These are phyloP conservation scores for Myotis yumanensis DNA, from an alignment of 2,113 vertebrate species.

Conservation along the genomic window DNA sequence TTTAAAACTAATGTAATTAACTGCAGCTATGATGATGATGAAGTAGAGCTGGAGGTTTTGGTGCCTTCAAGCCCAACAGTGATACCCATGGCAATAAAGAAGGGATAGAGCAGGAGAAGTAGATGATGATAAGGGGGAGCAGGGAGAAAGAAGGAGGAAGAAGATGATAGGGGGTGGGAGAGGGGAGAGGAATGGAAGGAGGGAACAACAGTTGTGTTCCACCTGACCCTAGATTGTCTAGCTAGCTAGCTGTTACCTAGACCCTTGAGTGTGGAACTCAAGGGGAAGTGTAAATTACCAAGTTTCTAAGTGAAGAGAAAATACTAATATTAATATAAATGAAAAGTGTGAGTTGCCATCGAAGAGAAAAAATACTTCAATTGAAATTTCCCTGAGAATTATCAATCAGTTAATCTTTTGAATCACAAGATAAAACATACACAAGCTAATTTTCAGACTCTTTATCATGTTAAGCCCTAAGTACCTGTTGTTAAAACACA, in stretches of 20 bases:
- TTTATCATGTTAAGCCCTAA: background rate
- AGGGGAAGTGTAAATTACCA: background rate
- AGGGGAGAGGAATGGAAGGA: accelerated
- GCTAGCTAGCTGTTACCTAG: background rate
- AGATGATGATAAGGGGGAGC: too few species aligned
- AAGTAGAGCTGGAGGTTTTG: accelerated
- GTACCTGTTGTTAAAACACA: background rate
- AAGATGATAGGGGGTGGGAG: background rate
- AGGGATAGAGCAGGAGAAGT: background rate
- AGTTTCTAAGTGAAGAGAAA: background rate
- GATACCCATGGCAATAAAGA: background rate
- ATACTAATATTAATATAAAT: background rate
- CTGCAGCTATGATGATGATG: too few species aligned
- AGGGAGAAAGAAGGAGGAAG: too few species aligned
- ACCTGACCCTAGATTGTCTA: background rate
- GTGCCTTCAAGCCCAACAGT: background rate
- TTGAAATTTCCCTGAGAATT: background rate
- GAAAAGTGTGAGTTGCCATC: background rate
- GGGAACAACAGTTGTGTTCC: accelerated
- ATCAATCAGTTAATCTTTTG: background rate
- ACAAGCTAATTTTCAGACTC: background rate
- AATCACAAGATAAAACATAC: background rate
- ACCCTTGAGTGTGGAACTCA: background rate
- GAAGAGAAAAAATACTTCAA: background rate
- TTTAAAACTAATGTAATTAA: background rate